Evolutionary conservation across 2,888 invertebrate species (phyloP).

Genomic region (Netelia inedita): DNA sequence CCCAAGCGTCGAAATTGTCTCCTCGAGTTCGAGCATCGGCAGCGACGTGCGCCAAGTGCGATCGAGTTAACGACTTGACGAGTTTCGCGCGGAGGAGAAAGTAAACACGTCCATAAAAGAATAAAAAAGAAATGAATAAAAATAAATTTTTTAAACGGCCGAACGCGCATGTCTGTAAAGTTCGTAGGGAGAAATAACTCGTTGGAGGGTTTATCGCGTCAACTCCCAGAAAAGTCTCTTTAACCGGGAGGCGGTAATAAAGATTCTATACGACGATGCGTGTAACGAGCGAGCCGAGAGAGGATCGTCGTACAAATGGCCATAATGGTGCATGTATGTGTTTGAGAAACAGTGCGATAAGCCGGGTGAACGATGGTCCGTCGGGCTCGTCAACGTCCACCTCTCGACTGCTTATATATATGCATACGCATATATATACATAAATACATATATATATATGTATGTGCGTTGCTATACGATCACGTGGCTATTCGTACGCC

Average conservation of each 20-base stretch:
- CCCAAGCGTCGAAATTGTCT: neutral
- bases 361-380: conserved; percentile 26
- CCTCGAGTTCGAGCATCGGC: neutral
- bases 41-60: too few species aligned
- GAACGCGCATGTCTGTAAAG: neutral
- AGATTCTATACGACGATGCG: neutral
- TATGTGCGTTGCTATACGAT: neutral
- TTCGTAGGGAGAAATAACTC: neutral
- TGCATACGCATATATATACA: neutral
- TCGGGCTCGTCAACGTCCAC: conserved; percentile 43
- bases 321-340: conserved; percentile 30
- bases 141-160: too few species aligned
- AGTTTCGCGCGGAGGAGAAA: too few species aligned
- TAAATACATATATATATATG: neutral
- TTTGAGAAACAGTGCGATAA: conserved; percentile 26
- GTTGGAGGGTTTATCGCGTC: too few species aligned
- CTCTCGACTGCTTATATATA: conserved; percentile 11
- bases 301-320: conserved; percentile 15
- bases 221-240: neutral
- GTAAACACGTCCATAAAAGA: too few species aligned
- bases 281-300: conserved; percentile 3
- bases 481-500: conserved; percentile 45
- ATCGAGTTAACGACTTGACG: too few species aligned
- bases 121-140: too few species aligned
- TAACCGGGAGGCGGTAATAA: neutral